Evolutionary conservation across 2,113 vertebrate species (phyloP), one percentile per base, ranked within the genome.

Genomic region (Gila orcuttii): DNA sequence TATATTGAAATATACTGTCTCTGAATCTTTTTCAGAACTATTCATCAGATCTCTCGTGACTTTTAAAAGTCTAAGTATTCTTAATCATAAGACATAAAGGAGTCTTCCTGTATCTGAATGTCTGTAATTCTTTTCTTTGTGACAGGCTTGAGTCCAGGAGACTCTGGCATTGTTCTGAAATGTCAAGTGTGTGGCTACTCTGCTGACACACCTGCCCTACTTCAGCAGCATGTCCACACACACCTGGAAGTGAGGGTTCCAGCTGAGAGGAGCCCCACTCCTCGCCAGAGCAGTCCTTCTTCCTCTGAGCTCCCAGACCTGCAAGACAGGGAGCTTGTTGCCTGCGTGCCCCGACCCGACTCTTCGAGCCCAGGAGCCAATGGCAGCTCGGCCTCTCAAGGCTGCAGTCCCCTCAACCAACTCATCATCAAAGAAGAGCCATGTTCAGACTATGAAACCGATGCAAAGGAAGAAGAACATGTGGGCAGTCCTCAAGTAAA

Each of bases 341-440:
- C 85, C 0, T 89, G 90, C 23, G 87, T 93, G 12, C 93, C 94
- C 0, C 90, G 91, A 17, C 92, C 94, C 0, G 93, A 94, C 52
- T 95, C 94, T 0, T 92, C 91, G 33, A 95, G 94, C 9, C 95
- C 95, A 0, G 93, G 91, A 0, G 93, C 94, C 74, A 95, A 96
- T 0, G 95, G 95, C 0, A 90, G 95, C 47, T 89, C 94, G 0
- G 91, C 91, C 0, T 91, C 94, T 0, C 94, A 93, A 7, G 93
- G 90, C 3, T 88, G 89, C 7, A 92, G 93, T 3, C 90, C 93
- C 31, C 83, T 86, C 2, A 91, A 93, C 8, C 85, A 79, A 55
- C 42, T 94, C 7, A 91, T 87, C 78, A 94, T 97, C 90, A 98
- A 98, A 89, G 96, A 96, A 88, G 97, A 99, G 84, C 96, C 95